Conservation (phyloP, 2,113 vertebrate genomes). For the Alethe diademata region DNA sequence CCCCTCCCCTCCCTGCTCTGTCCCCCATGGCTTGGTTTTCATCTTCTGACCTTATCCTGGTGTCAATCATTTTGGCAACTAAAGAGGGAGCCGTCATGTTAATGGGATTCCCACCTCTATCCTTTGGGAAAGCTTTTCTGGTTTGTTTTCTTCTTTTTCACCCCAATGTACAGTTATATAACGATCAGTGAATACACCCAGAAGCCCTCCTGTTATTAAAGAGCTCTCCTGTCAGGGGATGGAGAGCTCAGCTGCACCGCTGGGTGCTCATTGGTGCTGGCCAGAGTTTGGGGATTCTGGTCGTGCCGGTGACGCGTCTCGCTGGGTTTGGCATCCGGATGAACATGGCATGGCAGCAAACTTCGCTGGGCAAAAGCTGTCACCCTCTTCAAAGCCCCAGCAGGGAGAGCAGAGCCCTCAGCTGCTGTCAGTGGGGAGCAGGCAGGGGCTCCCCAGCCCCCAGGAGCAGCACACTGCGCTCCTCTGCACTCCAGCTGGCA, state of each 20-base stretch:
- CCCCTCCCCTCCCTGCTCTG: background rate
- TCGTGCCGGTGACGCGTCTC: fast-evolving
- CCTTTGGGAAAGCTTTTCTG: background rate
- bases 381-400: background rate
- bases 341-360: fast-evolving
- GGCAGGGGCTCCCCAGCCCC: background rate
- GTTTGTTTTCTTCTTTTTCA: background rate
- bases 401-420: background rate
- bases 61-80: slow-evolving; percentile 49
- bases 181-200: background rate
- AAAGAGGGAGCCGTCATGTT: background rate
- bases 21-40: slow-evolving; percentile 29
- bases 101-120: slow-evolving; percentile 3
- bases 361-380: background rate
- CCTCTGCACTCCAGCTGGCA: background rate
- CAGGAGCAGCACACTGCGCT: background rate
- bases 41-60: slow-evolving; percentile 52
- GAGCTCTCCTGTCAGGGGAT: background rate
- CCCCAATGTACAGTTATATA: background rate
- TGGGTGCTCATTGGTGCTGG: fast-evolving
- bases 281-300: background rate
- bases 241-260: fast-evolving
- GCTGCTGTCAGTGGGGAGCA: fast-evolving
- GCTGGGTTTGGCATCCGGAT: fast-evolving
- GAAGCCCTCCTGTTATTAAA: background rate